Percentiles rank a stretch among this genome's conserved stretches.
Conservation (phyloP, 2,113 vertebrate genomes). For the Saimiri boliviensis region DNA sequence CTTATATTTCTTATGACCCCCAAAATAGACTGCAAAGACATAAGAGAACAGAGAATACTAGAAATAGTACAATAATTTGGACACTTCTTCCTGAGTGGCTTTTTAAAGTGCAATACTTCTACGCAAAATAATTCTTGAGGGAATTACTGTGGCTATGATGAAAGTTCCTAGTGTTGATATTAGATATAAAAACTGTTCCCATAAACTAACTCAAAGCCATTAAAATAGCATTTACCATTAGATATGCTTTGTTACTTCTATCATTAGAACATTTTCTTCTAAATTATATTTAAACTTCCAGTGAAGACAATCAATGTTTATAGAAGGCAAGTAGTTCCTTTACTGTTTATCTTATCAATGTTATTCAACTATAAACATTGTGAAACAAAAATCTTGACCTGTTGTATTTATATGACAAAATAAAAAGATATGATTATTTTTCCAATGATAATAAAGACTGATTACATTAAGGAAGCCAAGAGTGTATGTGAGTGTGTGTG, state of each 20-base stretch:
- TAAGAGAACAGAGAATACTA: too few relatives aligned
- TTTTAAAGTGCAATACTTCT: constrained; percentile 1
- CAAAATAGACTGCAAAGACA: not conserved
- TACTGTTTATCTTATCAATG: not conserved
- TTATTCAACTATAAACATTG: not conserved
- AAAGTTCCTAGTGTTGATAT: not conserved
- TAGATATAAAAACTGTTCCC: not conserved
- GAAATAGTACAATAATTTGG: not conserved
- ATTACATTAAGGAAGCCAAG: not conserved
- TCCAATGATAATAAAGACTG: not conserved
- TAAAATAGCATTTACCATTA: not conserved
- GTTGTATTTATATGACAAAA: not conserved
- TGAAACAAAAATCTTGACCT: not conserved
- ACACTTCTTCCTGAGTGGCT: not conserved
- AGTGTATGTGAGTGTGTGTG: not conserved
- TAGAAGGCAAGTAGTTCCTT: not conserved
- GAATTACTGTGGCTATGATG: not conserved
- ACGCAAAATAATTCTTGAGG: not conserved
- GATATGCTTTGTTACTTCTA: not conserved
- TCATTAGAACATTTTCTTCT: not conserved
- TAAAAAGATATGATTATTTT: not conserved
- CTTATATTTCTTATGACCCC: not conserved
- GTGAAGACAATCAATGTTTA: not conserved
- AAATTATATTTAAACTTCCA: not conserved
- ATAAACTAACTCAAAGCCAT: not conserved